Evolutionary conservation across 2,888 invertebrate species (phyloP).

Genomic region (Labia minor): DNA sequence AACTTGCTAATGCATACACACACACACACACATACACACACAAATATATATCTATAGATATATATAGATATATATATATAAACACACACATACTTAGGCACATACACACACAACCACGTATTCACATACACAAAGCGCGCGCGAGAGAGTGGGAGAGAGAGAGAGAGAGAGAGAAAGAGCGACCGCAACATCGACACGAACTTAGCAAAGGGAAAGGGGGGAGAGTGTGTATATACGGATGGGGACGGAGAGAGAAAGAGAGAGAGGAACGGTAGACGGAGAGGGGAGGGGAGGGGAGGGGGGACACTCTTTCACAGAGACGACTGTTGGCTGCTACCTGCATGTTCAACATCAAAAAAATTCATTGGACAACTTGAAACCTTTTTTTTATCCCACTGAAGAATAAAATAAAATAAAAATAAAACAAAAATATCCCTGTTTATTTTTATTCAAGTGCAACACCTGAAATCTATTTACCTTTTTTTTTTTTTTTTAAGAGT

Average conservation of each 20-base stretch:
- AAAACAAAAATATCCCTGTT: neutral
- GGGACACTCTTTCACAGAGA: neutral
- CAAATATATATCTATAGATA: neutral
- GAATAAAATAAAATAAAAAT: neutral
- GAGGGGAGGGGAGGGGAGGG: neutral
- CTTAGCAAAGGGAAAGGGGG: no score
- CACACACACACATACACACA: neutral
- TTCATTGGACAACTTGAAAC: slow-evolving; percentile 4
- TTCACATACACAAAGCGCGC: neutral
- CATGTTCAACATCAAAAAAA: slow-evolving; percentile 8
- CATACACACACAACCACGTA: neutral
- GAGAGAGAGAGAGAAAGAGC: no score
- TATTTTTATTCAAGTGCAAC: slow-evolving; percentile 1
- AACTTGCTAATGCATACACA: neutral
- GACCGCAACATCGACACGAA: no score
- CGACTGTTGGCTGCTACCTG: neutral
- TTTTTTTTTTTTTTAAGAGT: no score
- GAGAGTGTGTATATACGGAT: no score
- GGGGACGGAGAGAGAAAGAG: no score
- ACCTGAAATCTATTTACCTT: neutral
- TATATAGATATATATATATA: neutral
- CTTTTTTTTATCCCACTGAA: neutral
- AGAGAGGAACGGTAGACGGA: no score
- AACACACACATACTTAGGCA: neutral
- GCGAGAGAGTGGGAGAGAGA: neutral